Evolutionary conservation across 2,888 invertebrate genomes (phyloP).

Genomic region (Trichogramma dendrolimi): DNA sequence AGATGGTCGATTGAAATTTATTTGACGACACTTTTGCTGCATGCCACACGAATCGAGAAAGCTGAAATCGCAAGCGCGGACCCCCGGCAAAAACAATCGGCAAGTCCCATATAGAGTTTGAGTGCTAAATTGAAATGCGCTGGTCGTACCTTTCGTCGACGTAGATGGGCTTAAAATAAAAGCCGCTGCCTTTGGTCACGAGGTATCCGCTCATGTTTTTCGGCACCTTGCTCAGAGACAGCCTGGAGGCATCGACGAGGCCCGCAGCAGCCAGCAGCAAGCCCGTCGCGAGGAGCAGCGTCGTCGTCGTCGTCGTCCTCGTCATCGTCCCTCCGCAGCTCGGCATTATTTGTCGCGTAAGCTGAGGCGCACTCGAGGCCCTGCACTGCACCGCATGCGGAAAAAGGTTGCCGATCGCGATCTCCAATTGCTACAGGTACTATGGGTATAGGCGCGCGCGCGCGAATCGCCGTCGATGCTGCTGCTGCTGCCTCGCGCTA

Average conservation of each 20-base stretch:
- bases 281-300: neutral
- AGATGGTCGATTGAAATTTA: too few relatives aligned
- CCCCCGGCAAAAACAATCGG: neutral
- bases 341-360: neutral
- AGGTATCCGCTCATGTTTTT: slow-evolving; percentile 20
- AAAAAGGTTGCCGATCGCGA: too few relatives aligned
- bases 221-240: neutral
- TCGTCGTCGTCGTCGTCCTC: neutral
- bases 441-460: neutral
- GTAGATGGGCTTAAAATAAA: slow-evolving; percentile 15
- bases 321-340: neutral
- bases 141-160: slow-evolving; percentile 1
- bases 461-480: neutral
- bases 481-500: slow-evolving; percentile 21
- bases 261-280: neutral
- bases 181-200: slow-evolving; percentile 15
- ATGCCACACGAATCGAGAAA: too few relatives aligned
- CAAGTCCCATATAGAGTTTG: neutral
- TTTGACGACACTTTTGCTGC: too few relatives aligned
- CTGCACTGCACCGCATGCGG: slow-evolving; percentile 25
- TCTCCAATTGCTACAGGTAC: too few relatives aligned
- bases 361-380: slow-evolving; percentile 17
- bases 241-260: neutral
- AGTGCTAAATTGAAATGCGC: neutral
- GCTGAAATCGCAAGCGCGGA: neutral